Conservation (phyloP, 2,888 invertebrate genomes). For the Melitaea athalia region DNA sequence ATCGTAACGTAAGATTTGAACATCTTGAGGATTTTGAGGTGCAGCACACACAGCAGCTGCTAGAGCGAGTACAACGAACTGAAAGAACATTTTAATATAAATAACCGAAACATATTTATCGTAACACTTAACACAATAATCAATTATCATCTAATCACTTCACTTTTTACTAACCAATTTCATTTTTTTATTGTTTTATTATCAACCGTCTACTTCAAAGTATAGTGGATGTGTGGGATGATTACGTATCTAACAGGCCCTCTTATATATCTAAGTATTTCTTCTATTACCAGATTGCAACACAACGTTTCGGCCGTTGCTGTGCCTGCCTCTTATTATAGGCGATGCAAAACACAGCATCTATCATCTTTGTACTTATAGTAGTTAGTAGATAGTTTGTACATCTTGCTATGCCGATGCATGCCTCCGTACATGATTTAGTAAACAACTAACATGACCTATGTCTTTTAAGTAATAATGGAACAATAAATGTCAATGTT, state of each 20-base stretch:
- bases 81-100: constrained; percentile 53
- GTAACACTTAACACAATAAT: constrained; percentile 45
- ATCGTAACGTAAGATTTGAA: constrained; percentile 83
- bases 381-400: constrained; percentile 9
- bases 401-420: constrained; percentile 1
- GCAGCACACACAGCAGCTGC: constrained; percentile 63
- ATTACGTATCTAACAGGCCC: constrained; percentile 67
- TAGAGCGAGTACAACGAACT: constrained; percentile 64
- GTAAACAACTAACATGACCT: constrained; percentile 59
- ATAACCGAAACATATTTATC: constrained; percentile 36
- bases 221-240: constrained; percentile 67
- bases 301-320: constrained; percentile 54
- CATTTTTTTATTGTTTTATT: constrained; percentile 60
- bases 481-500: constrained; percentile 68
- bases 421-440: constrained; percentile 40
- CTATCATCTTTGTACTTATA: constrained; percentile 9
- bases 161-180: constrained; percentile 68
- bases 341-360: constrained; percentile 50
- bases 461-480: constrained; percentile 62
- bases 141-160: constrained; percentile 41
- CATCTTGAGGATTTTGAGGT: constrained; percentile 75
- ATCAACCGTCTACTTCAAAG: constrained; percentile 62
- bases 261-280: constrained; percentile 76
- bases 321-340: constrained; percentile 57
- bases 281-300: constrained; percentile 73